Percentiles rank a stretch among this genome's conserved stretches.
Conservation (phyloP, 2,797 vertebrate species). For the Rallus crepitans region DNA sequence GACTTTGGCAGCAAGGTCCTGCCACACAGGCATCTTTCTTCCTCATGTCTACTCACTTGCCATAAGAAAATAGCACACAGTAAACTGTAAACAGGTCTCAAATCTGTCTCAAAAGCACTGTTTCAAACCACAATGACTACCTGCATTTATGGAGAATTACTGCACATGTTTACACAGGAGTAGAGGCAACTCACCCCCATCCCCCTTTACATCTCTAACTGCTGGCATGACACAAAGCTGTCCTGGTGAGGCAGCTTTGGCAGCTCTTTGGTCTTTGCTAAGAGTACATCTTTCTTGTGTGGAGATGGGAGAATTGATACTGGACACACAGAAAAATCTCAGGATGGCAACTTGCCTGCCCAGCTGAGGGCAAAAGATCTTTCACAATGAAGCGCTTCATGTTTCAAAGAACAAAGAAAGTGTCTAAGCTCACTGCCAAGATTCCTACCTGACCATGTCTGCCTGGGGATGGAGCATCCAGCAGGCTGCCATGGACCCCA, state of each 20-base stretch:
- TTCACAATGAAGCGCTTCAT: not conserved
- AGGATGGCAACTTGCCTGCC: not conserved
- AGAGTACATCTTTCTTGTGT: not conserved
- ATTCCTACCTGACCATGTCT: not conserved
- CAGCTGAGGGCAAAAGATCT: not conserved
- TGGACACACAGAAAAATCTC: not conserved
- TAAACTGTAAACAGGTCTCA: not conserved
- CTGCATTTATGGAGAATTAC: not conserved
- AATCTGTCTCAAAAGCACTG: not conserved
- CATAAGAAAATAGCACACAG: not conserved
- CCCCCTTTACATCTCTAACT: not conserved
- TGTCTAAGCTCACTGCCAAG: not conserved
- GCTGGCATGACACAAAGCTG: not conserved
- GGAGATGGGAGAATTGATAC: not conserved
- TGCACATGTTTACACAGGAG: not conserved
- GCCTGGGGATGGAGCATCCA: not conserved
- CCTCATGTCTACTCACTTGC: not conserved
- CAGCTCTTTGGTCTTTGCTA: not conserved
- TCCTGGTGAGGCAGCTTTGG: not conserved
- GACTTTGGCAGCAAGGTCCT: not conserved
- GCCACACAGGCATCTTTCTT: not conserved
- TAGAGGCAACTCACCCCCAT: accelerated
- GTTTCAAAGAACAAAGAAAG: not conserved
- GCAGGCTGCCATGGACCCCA: not conserved
- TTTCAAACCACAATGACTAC: not conserved